Conservation (phyloP, 2,113 vertebrate genomes). For the Trematocara zebra region DNA sequence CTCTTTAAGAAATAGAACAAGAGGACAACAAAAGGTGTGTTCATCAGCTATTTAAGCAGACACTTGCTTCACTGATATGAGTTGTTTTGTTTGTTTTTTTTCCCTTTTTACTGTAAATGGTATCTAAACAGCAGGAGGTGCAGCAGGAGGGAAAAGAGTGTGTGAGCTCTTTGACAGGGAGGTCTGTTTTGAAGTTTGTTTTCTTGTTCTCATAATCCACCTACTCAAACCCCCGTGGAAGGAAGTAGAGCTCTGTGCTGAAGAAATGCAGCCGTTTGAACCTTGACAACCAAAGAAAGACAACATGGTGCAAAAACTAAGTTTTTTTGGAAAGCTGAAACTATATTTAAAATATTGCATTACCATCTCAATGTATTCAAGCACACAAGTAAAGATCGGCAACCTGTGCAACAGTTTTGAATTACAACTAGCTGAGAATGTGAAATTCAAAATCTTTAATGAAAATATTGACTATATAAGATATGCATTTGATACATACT, state of each 20-base stretch:
- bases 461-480: not conserved
- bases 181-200: conserved; percentile 63
- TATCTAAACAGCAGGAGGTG: conserved; percentile 20
- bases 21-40: not conserved
- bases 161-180: conserved; percentile 21
- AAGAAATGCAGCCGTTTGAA: conserved; percentile 40
- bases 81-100: not conserved
- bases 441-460: not conserved
- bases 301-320: not conserved
- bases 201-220: conserved; percentile 53
- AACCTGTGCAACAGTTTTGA: not conserved
- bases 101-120: conserved; percentile 11
- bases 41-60: conserved; percentile 5
- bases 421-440: not conserved
- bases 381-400: not conserved
- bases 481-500: not conserved
- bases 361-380: not conserved
- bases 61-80: not conserved
- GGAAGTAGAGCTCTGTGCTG: not conserved
- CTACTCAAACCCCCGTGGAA: conserved; percentile 43
- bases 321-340: not conserved
- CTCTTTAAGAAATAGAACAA: not conserved
- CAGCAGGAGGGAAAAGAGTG: not conserved
- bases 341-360: conserved; percentile 1
- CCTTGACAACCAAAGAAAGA: conserved; percentile 19